A percentile compares a stretch with the other conserved stretches of the same genome.
These are phyloP conservation scores for Scaptomyza tumidula DNA, from an alignment of 2,888 invertebrate species.

Conservation along the genomic window DNA sequence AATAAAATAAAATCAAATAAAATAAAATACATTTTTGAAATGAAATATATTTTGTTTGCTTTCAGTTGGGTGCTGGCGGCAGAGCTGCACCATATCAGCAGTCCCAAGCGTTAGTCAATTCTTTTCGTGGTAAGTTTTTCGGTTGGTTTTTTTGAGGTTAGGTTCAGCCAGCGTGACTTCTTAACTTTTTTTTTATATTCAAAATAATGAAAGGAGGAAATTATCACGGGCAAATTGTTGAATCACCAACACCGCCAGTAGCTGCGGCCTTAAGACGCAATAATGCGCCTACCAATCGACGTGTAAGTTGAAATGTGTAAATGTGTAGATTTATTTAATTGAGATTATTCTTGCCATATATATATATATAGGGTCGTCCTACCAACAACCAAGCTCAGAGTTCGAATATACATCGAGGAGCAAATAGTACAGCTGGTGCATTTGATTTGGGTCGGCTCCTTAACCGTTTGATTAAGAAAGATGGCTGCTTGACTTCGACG, in stretches of 20 bases:
- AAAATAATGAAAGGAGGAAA: background rate
- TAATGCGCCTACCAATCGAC: background rate
- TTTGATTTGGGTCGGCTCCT: too few species aligned
- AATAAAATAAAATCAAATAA: background rate
- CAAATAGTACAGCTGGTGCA: too few species aligned
- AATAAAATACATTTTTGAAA: background rate
- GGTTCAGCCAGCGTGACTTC: background rate
- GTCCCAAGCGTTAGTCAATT: background rate
- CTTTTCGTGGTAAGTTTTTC: background rate
- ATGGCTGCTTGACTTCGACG: background rate
- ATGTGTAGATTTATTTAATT: too few species aligned
- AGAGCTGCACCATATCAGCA: background rate
- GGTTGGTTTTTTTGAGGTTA: background rate
- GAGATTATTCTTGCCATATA: too few species aligned
- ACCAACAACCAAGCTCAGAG: too few species aligned
- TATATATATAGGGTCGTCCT: background rate
- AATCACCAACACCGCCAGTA: background rate
- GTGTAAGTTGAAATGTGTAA: conserved; percentile 11
- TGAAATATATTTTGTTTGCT: background rate
- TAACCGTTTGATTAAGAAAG: background rate
- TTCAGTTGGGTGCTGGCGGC: background rate
- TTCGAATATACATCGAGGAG: too few species aligned
- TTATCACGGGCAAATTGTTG: background rate
- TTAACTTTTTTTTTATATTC: background rate
- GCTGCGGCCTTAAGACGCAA: background rate